These are phyloP conservation scores for Oikopleura albicans DNA, from an alignment of 23 tunicate species.

Conservation along the genomic window DNA sequence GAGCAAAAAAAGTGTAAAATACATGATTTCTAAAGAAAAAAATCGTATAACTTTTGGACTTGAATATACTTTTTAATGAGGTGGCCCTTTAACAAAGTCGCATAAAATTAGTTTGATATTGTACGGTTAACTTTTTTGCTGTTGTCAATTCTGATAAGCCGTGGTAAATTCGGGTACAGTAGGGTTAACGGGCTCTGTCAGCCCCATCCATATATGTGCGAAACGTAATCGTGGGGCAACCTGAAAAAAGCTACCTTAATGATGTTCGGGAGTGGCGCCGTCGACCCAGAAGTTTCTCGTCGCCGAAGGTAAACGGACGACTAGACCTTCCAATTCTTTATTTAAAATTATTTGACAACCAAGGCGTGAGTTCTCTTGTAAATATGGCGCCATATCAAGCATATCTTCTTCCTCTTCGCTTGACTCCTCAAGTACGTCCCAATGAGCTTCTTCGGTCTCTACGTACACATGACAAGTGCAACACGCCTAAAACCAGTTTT, in stretches of 20 bases:
- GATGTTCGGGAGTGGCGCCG: constrained; percentile 85
- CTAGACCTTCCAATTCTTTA: constrained; percentile 60
- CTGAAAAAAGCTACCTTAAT: constrained; percentile 26
- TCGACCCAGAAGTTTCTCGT: constrained; percentile 99
- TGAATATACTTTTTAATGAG: no score
- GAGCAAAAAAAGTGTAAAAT: no score
- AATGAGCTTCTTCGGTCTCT: constrained; percentile 29
- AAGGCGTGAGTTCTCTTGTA: constrained; percentile 87
- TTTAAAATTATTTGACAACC: constrained; percentile 69
- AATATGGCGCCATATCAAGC: constrained; percentile 95
- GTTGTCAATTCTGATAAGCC: no score
- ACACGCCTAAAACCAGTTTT: constrained; percentile 31
- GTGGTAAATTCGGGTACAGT: no score
- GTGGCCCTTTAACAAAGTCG: no score
- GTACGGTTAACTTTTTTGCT: no score
- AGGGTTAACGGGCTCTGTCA: no score
- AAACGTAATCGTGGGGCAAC: no score
- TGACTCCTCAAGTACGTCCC: constrained; percentile 43
- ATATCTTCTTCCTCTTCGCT: constrained; percentile 97
- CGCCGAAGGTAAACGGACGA: constrained; percentile 76
- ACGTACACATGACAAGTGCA: constrained; percentile 99
- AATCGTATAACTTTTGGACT: no score
- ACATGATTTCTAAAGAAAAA: no score
- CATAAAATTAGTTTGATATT: no score
- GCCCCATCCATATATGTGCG: no score